Evolutionary conservation across 2,888 invertebrate genomes (phyloP), one percentile per base, ranked within the genome.

Genomic region (Drosophila koepferae): DNA sequence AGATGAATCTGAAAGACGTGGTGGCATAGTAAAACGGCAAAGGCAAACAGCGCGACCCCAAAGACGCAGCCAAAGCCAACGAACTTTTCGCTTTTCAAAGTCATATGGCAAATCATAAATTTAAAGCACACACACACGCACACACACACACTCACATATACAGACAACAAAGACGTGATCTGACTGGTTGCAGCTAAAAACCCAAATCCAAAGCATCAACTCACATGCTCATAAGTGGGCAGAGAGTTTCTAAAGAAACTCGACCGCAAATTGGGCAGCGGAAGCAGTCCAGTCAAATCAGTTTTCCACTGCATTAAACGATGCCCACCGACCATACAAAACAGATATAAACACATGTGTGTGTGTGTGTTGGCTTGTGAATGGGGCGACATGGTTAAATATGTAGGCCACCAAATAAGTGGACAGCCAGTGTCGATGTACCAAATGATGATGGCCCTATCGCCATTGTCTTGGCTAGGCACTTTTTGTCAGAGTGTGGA

Each of bases 261-360:
- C 80, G 64, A 81, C 88, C 88, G 71, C 84, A 88, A 83, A 75
- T 81, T 75, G 72, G 73, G 67, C 75, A 69, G 49, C 73, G 86
- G 66, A 77, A 81, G 74, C 74, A 67, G 67, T 63, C 61, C 69
- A 86, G 84, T 82, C 84, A 84, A 89, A 86, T 86, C 80, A 89
- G 84, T 88, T 86, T 86, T 86, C 89, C 86, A 86, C 82, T 89
- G 86, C 86, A 89, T 89, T 86, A 86, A 86, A 78, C 81, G 75
- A 72, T 64, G 75, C 53, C 80, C 72, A 71, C 78, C 64, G 60
- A 61, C 73, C 72, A 48, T n/a, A 59, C 48, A 48, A 56, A 41
- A 56, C 41, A 56, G 8, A 48, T 48, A 28, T 14, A 40, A n/a
- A 40, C 46, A 23, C 20, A 2, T 20, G 20, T 58, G 44, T 46